Percentiles rank a stretch among this genome's conserved stretches.
Conservation (phyloP, 2,113 vertebrate genomes). For the Pampusana beccarii region DNA sequence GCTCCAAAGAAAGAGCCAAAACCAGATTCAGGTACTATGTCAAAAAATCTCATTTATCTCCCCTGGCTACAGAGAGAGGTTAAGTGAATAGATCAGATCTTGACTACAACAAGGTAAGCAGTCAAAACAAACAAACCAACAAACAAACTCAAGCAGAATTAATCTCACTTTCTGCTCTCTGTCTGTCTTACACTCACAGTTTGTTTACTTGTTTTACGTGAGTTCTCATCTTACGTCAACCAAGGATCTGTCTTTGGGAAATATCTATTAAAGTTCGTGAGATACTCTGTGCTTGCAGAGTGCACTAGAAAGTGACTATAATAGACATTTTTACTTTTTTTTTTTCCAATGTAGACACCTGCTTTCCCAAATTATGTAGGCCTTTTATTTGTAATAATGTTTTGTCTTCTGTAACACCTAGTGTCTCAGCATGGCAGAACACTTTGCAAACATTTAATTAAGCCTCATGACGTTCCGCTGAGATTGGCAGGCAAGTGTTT, state of each 20-base stretch:
- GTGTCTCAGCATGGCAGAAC: background rate
- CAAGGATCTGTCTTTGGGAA: background rate
- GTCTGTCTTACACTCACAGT: background rate
- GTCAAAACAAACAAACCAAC: background rate
- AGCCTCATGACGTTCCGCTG: background rate
- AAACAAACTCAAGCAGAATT: background rate
- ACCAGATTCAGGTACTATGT: accelerated
- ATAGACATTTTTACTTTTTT: background rate
- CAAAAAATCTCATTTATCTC: background rate
- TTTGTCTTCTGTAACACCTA: background rate
- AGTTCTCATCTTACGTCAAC: background rate
- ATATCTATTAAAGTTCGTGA: background rate
- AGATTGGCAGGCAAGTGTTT: background rate
- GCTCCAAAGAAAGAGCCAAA: background rate
- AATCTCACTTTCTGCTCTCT: background rate
- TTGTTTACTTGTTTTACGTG: background rate
- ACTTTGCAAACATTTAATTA: slow-evolving; percentile 37
- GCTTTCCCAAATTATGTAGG: background rate
- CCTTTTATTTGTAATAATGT: background rate
- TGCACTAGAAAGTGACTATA: background rate
- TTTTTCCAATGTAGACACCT: background rate
- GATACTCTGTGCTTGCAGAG: background rate
- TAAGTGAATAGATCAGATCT: background rate
- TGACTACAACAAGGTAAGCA: background rate
- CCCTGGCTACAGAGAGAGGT: background rate